Evolutionary conservation across 1,140 invertebrate genomes (phyloP).

Genomic region (Conus betulinus): DNA sequence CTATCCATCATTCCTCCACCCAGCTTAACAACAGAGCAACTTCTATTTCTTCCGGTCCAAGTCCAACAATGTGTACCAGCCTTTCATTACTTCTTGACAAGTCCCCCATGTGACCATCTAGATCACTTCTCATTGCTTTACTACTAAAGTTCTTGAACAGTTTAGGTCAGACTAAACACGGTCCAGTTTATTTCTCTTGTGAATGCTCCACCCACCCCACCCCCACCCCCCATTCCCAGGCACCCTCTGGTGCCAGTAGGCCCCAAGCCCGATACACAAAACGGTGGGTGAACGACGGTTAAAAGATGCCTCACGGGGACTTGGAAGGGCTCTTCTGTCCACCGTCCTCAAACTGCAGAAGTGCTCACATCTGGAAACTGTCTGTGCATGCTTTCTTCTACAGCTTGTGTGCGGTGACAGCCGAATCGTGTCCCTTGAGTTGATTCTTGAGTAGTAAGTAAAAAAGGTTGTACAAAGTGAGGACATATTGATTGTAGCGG

Average conservation of each 20-base stretch:
- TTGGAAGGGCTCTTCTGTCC: background rate
- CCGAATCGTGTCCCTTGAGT: background rate
- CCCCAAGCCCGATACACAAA: background rate
- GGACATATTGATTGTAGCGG: background rate
- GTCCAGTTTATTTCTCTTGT: background rate
- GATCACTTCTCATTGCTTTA: background rate
- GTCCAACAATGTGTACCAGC: background rate
- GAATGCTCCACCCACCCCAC: too few relatives aligned
- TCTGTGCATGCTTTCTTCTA: background rate
- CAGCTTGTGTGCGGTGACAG: background rate
- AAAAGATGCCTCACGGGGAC: background rate
- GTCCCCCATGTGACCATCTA: background rate
- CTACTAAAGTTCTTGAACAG: background rate
- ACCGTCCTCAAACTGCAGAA: background rate
- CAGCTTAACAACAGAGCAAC: too few relatives aligned
- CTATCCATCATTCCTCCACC: background rate
- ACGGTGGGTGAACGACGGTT: background rate
- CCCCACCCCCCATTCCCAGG: background rate
- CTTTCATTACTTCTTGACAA: background rate
- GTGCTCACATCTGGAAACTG: background rate
- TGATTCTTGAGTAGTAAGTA: conserved; percentile 26
- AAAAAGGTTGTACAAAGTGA: background rate
- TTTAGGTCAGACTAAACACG: background rate
- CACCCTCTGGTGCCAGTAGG: background rate
- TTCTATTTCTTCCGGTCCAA: background rate